Conservation (phyloP, 2,113 vertebrate genomes). For the Carlito syrichta region DNA sequence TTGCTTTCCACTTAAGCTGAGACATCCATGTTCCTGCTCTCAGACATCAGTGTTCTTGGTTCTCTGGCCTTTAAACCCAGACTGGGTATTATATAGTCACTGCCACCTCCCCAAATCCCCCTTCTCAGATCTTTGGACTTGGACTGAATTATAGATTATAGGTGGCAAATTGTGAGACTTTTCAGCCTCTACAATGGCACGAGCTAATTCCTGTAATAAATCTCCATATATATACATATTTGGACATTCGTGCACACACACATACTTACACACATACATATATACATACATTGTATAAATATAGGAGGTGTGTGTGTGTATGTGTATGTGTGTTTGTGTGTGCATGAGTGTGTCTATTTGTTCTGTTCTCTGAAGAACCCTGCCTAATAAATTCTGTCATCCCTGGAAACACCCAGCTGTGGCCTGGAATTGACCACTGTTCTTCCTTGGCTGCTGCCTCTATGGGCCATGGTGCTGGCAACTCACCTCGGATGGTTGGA, state of each 20-base stretch:
- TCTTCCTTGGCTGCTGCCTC: background rate
- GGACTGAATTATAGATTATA: background rate
- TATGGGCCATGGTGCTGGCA: background rate
- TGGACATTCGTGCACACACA: background rate
- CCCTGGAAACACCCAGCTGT: background rate
- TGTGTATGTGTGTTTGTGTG: too few relatives aligned
- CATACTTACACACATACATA: too few relatives aligned
- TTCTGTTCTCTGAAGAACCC: background rate
- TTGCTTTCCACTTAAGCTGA: background rate
- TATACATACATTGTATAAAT: too few relatives aligned
- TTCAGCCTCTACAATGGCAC: background rate
- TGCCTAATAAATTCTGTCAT: background rate
- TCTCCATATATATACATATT: background rate
- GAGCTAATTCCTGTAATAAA: background rate
- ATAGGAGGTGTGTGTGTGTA: too few relatives aligned
- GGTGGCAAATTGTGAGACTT: background rate
- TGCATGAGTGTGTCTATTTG: too few relatives aligned
- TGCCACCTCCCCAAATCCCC: accelerated
- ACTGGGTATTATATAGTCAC: background rate
- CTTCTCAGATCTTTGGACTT: background rate
- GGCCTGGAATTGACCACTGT: too few relatives aligned
- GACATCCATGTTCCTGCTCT: background rate
- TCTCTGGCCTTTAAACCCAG: background rate
- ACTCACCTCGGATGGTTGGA: too few relatives aligned
- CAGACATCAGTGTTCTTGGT: background rate